Percentiles rank a stretch among this genome's conserved stretches.
Evolutionary conservation across 1,140 invertebrate genomes (phyloP).

Genomic region (Drosophila serrata): DNA sequence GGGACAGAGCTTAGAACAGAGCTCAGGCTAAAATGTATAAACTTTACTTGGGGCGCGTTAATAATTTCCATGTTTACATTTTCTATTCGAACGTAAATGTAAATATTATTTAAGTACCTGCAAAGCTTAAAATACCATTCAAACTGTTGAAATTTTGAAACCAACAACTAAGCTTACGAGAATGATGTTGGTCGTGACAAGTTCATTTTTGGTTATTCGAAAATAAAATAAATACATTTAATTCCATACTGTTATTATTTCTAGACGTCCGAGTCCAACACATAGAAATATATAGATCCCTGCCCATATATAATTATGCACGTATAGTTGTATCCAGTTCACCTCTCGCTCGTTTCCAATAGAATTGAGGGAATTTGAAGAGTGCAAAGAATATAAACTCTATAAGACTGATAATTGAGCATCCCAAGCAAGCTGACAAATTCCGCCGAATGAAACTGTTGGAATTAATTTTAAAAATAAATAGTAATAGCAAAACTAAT

Average conservation of each 20-base stretch:
- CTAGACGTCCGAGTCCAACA: no score
- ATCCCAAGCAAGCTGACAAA: constrained; percentile 91
- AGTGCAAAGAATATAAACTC: constrained; percentile 90
- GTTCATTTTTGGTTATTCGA: not conserved
- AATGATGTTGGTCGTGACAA: not conserved
- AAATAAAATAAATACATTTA: no score
- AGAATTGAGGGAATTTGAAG: constrained; percentile 73
- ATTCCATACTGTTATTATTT: no score
- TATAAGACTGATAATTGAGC: constrained; percentile 89
- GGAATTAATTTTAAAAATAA: no score
- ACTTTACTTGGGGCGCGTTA: no score
- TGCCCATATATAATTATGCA: not conserved
- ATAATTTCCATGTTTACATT: not conserved
- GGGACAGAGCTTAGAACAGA: not conserved
- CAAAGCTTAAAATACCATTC: no score
- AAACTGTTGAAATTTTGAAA: not conserved
- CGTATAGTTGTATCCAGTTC: not conserved
- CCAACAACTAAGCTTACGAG: not conserved
- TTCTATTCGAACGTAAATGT: not conserved
- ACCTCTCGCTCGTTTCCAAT: constrained; percentile 21
- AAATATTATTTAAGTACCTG: not conserved
- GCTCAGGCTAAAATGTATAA: not conserved
- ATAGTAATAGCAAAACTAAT: no score
- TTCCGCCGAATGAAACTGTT: constrained; percentile 90
- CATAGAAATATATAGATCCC: not conserved